phyloP scores from a whole-genome alignment of 37 sponge, comb jelly and placozoan genomes.

The Aphrocallistes beatrix region DNA sequence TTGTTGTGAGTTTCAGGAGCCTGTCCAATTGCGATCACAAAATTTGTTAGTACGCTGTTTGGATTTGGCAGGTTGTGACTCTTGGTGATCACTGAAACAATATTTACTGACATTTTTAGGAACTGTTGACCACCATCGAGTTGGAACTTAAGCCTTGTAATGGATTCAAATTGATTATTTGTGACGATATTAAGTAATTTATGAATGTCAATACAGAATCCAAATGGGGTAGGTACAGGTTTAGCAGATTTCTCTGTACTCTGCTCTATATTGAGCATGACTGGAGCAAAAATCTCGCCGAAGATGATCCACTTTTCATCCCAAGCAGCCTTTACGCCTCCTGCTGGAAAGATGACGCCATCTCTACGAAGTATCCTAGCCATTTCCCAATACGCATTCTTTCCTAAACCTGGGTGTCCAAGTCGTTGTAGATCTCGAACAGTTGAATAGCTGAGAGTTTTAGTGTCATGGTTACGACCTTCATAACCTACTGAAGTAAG shows the following conservation, averaged over 20 bases:
- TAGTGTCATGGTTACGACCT: not conserved
- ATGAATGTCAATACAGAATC: not conserved
- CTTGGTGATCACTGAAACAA: not conserved
- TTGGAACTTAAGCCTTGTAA: slow-evolving; percentile 18
- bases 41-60: slow-evolving; percentile 15
- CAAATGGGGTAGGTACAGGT: not conserved
- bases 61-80: not conserved
- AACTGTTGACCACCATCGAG: slow-evolving; percentile 19
- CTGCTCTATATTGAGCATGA: not conserved
- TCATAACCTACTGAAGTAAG: not conserved
- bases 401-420: not conserved
- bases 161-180: not conserved
- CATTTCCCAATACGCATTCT: slow-evolving; percentile 2
- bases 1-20: not conserved
- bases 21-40: slow-evolving; percentile 10
- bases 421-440: not conserved
- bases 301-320: not conserved
- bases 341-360: not conserved
- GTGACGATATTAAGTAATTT: not conserved
- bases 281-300: slow-evolving; percentile 1
- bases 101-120: not conserved
- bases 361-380: slow-evolving; percentile 12
- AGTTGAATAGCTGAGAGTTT: not conserved
- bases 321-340: slow-evolving; percentile 9
- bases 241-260: not conserved